These are phyloP conservation scores for Heliangelus exortis DNA, from an alignment of 2,797 vertebrate species.

Conservation along the genomic window DNA sequence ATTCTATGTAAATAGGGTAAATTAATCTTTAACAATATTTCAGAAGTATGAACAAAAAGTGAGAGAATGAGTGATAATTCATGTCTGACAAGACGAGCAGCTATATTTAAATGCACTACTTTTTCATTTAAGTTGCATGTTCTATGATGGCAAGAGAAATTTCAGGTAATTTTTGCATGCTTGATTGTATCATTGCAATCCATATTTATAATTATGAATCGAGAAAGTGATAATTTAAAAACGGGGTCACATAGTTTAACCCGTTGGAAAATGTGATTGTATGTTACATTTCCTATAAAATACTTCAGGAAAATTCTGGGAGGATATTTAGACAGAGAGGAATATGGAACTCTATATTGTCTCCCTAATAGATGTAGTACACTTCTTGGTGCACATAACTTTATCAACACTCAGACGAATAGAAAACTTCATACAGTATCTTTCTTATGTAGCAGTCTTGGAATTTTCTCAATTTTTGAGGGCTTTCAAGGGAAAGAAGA, in stretches of 20 bases:
- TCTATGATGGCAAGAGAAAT: constrained; percentile 40
- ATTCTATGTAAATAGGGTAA: constrained; percentile 2
- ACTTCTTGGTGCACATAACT: neutral
- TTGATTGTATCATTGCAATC: neutral
- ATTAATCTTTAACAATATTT: constrained; percentile 22
- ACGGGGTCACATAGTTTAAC: neutral
- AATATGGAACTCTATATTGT: neutral
- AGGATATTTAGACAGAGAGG: neutral
- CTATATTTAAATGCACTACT: neutral
- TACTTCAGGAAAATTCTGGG: neutral
- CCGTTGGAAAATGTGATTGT: neutral
- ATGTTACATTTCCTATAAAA: neutral
- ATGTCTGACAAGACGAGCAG: neutral
- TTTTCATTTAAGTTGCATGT: neutral
- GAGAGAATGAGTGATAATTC: neutral
- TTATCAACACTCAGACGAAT: neutral
- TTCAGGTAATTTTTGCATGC: neutral
- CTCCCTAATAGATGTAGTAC: neutral
- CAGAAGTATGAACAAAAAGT: neutral
- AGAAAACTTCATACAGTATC: neutral
- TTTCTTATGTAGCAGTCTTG: neutral
- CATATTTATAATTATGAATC: neutral
- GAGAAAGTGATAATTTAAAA: neutral
- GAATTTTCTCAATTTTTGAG: neutral
- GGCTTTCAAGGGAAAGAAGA: neutral